phyloP scores from a whole-genome alignment of 2,113 vertebrate genomes.

The Takifugu bimaculatus region DNA sequence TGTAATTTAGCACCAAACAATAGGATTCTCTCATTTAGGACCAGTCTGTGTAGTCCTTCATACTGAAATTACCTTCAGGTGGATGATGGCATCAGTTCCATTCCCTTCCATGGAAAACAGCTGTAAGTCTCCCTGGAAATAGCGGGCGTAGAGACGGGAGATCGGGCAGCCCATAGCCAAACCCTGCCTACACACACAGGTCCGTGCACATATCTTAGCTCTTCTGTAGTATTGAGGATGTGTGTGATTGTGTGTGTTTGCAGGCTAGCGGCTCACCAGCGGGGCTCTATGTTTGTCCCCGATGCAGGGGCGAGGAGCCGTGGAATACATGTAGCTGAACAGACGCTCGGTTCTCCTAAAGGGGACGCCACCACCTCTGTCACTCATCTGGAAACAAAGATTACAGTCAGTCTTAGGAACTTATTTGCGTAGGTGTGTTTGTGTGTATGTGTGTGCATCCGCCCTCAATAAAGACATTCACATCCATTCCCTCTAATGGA shows the following conservation, averaged over 20 bases:
- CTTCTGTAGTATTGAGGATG: not conserved
- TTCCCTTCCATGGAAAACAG: conserved; percentile 88
- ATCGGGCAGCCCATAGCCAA: conserved; percentile 87
- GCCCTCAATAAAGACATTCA: no score
- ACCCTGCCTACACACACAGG: conserved; percentile 75
- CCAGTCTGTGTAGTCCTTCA: no score
- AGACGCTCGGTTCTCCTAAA: conserved; percentile 82
- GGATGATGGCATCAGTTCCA: conserved; percentile 82
- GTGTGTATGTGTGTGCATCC: no score
- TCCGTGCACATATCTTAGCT: conserved; percentile 6
- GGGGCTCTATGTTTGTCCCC: conserved; percentile 76
- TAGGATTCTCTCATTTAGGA: no score
- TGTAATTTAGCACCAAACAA: no score
- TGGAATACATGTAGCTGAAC: conserved; percentile 90
- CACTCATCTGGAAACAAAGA: conserved; percentile 77
- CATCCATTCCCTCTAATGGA: no score
- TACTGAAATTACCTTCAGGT: conserved; percentile 77
- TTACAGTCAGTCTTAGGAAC: not conserved
- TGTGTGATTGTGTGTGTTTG: not conserved
- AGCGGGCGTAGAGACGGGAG: conserved; percentile 87
- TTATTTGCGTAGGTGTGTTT: no score
- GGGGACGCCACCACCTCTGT: conserved; percentile 83
- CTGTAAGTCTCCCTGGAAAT: conserved; percentile 89
- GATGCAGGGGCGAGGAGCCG: conserved; percentile 78
- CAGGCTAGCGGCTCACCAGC: conserved; percentile 62